Conservation (phyloP, 2,888 invertebrate genomes). For the Tetramorium bicarinatum region DNA sequence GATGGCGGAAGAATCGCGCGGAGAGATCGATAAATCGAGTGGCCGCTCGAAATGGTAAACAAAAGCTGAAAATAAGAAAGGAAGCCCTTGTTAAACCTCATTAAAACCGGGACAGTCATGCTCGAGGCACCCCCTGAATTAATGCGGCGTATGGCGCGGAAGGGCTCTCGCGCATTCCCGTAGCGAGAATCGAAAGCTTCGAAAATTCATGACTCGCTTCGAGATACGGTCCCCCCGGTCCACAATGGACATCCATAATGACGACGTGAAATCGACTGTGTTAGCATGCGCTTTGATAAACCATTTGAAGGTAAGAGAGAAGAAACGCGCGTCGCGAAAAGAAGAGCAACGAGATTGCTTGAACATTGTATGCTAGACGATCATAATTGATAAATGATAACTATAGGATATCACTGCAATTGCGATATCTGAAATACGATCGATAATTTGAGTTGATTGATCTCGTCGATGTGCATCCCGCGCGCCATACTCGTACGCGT, state of each 20-base stretch:
- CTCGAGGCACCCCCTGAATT: constrained; percentile 48
- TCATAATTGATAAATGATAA: not conserved
- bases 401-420: constrained; percentile 11
- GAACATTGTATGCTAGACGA: not conserved
- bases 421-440: constrained; percentile 5
- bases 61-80: constrained; percentile 56
- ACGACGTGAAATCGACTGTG: constrained; percentile 28
- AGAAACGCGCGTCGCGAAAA: not conserved
- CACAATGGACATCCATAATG: constrained; percentile 43
- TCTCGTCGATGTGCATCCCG: constrained; percentile 18
- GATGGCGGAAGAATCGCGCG: constrained; percentile 16
- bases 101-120: constrained; percentile 47
- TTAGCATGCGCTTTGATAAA: constrained; percentile 14
- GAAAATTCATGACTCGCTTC: constrained; percentile 53
- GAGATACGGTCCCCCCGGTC: constrained; percentile 23
- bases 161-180: constrained; percentile 27
- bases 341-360: not conserved
- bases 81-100: constrained; percentile 53
- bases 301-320: not conserved
- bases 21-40: constrained; percentile 54
- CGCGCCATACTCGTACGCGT: not conserved
- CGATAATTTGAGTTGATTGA: constrained; percentile 30
- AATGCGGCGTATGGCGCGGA: constrained; percentile 18
- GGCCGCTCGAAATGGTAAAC: constrained; percentile 43
- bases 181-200: constrained; percentile 43